Percentiles rank a stretch among this genome's conserved stretches.
Evolutionary conservation across 2,888 invertebrate species (phyloP).

Genomic region (Junonia oenone): DNA sequence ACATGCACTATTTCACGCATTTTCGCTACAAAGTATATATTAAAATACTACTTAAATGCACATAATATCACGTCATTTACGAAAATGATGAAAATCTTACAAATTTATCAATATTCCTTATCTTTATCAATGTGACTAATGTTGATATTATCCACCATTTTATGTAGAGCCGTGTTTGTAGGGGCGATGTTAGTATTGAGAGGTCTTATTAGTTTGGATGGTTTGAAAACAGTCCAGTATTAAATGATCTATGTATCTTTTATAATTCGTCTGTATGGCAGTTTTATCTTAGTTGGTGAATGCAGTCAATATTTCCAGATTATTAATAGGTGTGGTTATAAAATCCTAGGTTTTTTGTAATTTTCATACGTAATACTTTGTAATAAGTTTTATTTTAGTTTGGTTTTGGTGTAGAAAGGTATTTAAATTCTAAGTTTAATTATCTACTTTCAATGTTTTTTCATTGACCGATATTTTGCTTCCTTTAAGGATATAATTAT

Average conservation of each 20-base stretch:
- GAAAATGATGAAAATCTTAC: slow-evolving; percentile 4
- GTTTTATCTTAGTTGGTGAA: background rate
- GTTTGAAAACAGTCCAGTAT: background rate
- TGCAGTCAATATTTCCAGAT: background rate
- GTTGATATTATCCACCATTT: background rate
- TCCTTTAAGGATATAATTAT: too few species aligned
- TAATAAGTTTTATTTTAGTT: background rate
- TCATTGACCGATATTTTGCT: too few species aligned
- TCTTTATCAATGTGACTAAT: slow-evolving; percentile 1
- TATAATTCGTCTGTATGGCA: background rate
- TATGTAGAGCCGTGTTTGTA: too few species aligned
- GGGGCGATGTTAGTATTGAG: too few species aligned
- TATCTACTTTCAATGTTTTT: too few species aligned
- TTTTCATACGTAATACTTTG: background rate
- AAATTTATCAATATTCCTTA: slow-evolving; percentile 13
- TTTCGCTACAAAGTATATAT: slow-evolving; percentile 33
- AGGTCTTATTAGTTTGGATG: slow-evolving; percentile 2
- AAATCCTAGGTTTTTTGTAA: background rate
- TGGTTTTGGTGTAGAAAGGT: too few species aligned
- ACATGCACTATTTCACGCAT: slow-evolving; percentile 98
- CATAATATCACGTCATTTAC: slow-evolving; percentile 12
- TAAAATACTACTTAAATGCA: slow-evolving; percentile 2
- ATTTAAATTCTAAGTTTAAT: too few species aligned
- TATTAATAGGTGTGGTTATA: background rate
- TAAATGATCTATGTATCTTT: background rate